Percentiles rank a stretch among this genome's conserved stretches.
Conservation (phyloP, 2,113 vertebrate genomes). For the Lophura nycthemera region DNA sequence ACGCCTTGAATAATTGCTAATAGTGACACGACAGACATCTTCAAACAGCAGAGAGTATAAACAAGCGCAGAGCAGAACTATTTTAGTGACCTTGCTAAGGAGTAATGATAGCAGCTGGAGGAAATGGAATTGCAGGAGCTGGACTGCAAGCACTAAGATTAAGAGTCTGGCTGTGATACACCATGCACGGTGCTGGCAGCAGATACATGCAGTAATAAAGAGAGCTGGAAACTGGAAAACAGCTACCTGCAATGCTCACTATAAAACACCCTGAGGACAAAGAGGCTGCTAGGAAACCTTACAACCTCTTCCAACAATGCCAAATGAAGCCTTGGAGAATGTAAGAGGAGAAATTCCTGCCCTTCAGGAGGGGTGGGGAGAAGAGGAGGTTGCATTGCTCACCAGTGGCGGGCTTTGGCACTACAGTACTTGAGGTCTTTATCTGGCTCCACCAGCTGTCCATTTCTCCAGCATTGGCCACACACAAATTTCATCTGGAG, state of each 20-base stretch:
- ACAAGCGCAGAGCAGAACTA: background rate
- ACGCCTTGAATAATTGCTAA: background rate
- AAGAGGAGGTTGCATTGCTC: slow-evolving; percentile 41
- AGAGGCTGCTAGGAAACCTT: background rate
- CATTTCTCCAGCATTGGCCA: slow-evolving; percentile 88
- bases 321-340: background rate
- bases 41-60: background rate
- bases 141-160: background rate
- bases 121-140: background rate
- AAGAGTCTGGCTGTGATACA: background rate
- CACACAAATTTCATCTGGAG: slow-evolving; percentile 95
- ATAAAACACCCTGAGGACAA: background rate
- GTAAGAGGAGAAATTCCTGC: background rate
- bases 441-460: slow-evolving; percentile 89
- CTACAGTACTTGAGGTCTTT: slow-evolving; percentile 90
- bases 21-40: background rate
- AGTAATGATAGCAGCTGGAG: background rate
- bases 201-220: background rate
- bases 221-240: background rate
- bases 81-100: background rate
- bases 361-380: background rate
- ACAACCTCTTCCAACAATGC: background rate
- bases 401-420: slow-evolving; percentile 92
- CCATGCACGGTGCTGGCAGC: background rate
- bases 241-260: background rate